These are phyloP conservation scores for Iphiclides podalirius DNA, from an alignment of 2,888 invertebrate species.

Conservation along the genomic window DNA sequence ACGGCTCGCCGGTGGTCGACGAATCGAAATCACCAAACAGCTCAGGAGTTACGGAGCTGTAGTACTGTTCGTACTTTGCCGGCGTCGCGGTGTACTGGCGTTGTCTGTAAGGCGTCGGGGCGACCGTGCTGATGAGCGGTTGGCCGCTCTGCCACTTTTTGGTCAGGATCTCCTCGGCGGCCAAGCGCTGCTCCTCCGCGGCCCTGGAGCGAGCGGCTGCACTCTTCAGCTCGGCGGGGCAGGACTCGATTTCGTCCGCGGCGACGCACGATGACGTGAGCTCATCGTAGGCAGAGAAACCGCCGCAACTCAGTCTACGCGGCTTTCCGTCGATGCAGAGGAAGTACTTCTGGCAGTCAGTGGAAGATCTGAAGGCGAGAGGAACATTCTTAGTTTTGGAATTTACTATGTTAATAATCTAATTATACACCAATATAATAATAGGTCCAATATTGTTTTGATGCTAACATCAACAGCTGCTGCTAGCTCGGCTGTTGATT, in stretches of 20 bases:
- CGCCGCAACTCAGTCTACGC: slow-evolving; percentile 87
- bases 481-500: too few relatives aligned
- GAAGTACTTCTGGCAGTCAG: slow-evolving; percentile 88
- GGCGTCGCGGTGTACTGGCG: slow-evolving; percentile 9
- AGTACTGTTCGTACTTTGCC: slow-evolving; percentile 3
- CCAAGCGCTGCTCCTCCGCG: slow-evolving; percentile 47
- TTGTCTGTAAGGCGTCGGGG: neutral
- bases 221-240: slow-evolving; percentile 70
- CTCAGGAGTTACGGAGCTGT: slow-evolving; percentile 16
- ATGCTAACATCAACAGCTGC: too few relatives aligned
- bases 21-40: slow-evolving; percentile 11
- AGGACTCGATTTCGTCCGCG: slow-evolving; percentile 88
- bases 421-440: too few relatives aligned
- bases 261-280: slow-evolving; percentile 86
- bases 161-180: slow-evolving; percentile 41
- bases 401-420: too few relatives aligned
- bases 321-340: slow-evolving; percentile 88
- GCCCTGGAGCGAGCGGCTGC: slow-evolving; percentile 51
- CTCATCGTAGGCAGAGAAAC: slow-evolving; percentile 88
- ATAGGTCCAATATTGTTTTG: too few relatives aligned
- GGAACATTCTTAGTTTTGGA: neutral
- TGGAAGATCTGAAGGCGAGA: slow-evolving; percentile 70
- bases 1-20: slow-evolving; percentile 1
- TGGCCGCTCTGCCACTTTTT: slow-evolving; percentile 11
- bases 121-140: slow-evolving; percentile 16